Base-by-base conservation (phyloP, 2,113 vertebrate species). In the Gila orcuttii region DNA sequence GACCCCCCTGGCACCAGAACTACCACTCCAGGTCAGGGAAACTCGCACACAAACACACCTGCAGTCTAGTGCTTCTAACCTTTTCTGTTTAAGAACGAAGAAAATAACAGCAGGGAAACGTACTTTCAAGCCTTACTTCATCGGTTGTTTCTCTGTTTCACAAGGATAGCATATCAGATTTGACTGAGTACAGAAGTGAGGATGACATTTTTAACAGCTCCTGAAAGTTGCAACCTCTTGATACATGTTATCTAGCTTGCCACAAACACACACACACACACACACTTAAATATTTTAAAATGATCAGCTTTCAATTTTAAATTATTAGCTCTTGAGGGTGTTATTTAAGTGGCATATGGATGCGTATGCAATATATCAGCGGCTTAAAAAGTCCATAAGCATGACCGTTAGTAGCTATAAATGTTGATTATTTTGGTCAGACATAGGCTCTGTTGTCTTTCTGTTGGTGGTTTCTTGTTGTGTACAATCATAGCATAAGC, bases 21-120 rank as follows among this genome's bases (percentile, higher is more conserved):
- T 99, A 96, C 93, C 96, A 97, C 76, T 94, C 96, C 92, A 99
- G 97, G 98, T 99, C 89, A 94, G 95, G 86, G 3, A 17, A 75
- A 7, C 64, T 60, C 57, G 8, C 25, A 31, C 74, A 84, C 52
- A 55, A 8, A 13, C 57, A 76, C 33, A 64, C 17, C 69, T 76
- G 31, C 25, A 75, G 11, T 47, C 33, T 60, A 25, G 28, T 39
- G 19, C 33, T 6, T 55, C 50, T 19, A 55, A 55, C 15, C 50
- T 17, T 55, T 55, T 39, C 8, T 69, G 66, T 36, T 69, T 3
- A 69, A 23, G 33, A 39, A 19, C 33, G 10, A 69, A 69, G 17
- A 69, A 36, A 21, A 19, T 69, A 21, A 36, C 17, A 68, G 15
- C 45, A 12, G 45, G 45, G 45, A 47, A 47, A 47, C 3, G 11